A percentile compares a stretch with the other conserved stretches of the same genome.
Evolutionary conservation across 2,888 invertebrate genomes (phyloP).

Genomic region (Trisateles emortualis): DNA sequence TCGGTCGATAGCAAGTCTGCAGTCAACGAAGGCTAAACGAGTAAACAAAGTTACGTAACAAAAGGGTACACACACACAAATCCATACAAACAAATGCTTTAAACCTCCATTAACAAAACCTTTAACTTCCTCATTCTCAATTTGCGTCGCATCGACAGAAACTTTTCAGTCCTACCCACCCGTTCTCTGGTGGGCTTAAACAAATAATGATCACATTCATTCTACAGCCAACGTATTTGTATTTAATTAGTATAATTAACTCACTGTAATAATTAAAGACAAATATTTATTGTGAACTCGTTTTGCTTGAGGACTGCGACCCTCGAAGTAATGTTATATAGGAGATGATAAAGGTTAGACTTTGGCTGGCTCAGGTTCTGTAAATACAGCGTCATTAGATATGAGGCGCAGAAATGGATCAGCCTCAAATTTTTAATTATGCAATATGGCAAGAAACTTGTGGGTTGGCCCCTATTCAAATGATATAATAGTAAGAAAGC

Average conservation of each 20-base stretch:
- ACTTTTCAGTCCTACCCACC: slow-evolving; percentile 1
- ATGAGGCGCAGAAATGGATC: no score
- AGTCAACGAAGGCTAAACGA: no score
- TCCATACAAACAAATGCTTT: background rate
- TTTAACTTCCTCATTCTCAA: slow-evolving; percentile 1
- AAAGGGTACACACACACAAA: background rate
- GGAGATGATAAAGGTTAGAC: background rate
- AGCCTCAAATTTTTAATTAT: no score
- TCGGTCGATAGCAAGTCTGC: no score
- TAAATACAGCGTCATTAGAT: no score
- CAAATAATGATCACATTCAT: slow-evolving; percentile 8
- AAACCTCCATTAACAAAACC: background rate
- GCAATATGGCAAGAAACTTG: no score
- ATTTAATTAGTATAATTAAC: slow-evolving; percentile 23
- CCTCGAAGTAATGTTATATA: background rate
- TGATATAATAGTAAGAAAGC: no score
- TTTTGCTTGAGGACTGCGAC: background rate
- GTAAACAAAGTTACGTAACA: background rate
- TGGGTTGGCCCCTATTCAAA: no score
- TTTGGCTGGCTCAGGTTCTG: no score
- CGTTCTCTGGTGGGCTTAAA: background rate
- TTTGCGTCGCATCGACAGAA: slow-evolving; percentile 1
- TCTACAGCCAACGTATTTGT: slow-evolving; percentile 3
- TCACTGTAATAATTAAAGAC: slow-evolving; percentile 11
- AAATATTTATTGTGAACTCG: slow-evolving; percentile 22